phyloP scores from a whole-genome alignment of 2,888 invertebrate genomes.

The Pecten maximus region DNA sequence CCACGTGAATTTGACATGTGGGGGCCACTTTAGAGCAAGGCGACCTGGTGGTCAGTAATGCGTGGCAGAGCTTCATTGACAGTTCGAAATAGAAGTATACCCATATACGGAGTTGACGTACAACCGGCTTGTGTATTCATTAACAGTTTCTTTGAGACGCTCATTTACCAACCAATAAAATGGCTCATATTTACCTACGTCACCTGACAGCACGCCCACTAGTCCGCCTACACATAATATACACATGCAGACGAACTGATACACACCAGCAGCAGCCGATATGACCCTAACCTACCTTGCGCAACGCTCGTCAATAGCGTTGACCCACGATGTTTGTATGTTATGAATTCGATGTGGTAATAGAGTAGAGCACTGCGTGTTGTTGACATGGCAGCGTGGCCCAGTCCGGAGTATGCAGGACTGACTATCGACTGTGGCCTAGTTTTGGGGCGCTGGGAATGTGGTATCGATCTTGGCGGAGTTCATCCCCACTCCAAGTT shows the following conservation, averaged over 20 bases:
- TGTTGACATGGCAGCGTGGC: not conserved
- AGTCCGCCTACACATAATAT: constrained; percentile 26
- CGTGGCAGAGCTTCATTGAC: not conserved
- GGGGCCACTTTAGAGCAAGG: too few species aligned
- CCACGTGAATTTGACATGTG: too few species aligned
- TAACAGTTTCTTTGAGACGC: not conserved
- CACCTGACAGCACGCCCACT: not conserved
- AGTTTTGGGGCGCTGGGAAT: not conserved
- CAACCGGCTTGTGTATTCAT: constrained; percentile 9
- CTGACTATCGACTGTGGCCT: not conserved
- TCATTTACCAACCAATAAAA: not conserved
- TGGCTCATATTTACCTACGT: not conserved
- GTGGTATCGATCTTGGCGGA: not conserved
- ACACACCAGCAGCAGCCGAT: not conserved
- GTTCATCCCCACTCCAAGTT: not conserved
- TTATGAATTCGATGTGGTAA: not conserved
- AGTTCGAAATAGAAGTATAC: not conserved
- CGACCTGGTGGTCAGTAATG: not conserved
- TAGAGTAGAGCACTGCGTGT: not conserved
- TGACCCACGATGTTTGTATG: not conserved
- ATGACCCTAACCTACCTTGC: not conserved
- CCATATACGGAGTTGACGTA: not conserved
- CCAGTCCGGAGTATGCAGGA: not conserved
- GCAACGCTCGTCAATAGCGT: not conserved
- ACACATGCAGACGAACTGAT: not conserved